phyloP scores from a whole-genome alignment of 92 coral and sea anemone genomes.

The Epizoanthus ramosus region DNA sequence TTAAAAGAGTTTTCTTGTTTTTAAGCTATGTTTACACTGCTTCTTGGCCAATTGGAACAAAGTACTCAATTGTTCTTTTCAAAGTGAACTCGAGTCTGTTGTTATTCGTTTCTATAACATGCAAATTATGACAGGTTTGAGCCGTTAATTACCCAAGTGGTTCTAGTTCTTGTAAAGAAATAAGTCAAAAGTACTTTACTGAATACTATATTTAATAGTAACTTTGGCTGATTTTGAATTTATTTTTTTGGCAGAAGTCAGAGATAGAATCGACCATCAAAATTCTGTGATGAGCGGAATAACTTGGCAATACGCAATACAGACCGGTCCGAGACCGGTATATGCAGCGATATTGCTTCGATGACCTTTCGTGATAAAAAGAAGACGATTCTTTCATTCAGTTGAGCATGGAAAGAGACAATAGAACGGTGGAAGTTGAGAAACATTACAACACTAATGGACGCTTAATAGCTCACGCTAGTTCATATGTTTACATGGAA shows the following conservation, averaged over 20 bases:
- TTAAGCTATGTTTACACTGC: background rate
- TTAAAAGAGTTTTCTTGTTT: constrained; percentile 1
- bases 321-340: background rate
- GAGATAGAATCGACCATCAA: background rate
- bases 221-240: background rate
- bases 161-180: background rate
- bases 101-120: constrained; percentile 2
- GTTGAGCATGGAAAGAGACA: constrained; percentile 36
- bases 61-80: constrained; percentile 15
- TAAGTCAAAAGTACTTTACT: background rate
- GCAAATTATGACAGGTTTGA: constrained; percentile 21
- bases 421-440: background rate
- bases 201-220: background rate
- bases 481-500: background rate
- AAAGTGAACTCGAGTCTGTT: background rate
- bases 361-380: constrained; percentile 16
- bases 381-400: background rate
- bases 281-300: background rate
- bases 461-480: constrained; percentile 12
- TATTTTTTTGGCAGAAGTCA: background rate
- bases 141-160: constrained; percentile 7
- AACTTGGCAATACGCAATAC: background rate
- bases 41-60: constrained; percentile 8
- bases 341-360: background rate
- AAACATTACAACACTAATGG: constrained; percentile 10